These are phyloP conservation scores for Heterotis niloticus DNA, from an alignment of 2,113 vertebrate genomes.

Conservation along the genomic window DNA sequence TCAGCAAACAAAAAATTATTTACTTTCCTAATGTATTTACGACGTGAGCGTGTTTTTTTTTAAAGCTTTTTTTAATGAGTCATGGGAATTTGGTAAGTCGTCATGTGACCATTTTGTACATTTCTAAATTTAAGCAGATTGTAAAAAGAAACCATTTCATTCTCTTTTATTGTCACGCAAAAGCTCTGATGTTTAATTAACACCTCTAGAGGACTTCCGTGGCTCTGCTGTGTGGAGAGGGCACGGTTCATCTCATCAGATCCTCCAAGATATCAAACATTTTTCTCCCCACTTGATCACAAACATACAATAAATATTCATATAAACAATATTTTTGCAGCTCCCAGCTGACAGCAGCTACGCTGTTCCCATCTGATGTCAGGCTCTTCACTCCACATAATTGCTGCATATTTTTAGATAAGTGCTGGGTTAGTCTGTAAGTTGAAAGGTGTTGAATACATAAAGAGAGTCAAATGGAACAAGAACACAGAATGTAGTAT, in stretches of 20 bases:
- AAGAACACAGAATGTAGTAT: slow-evolving; percentile 13
- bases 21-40: not conserved
- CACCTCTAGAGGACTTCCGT: not conserved
- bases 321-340: not conserved
- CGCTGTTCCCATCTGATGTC: not conserved
- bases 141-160: not conserved
- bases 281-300: not conserved
- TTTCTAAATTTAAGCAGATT: not conserved
- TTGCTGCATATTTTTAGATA: slow-evolving; percentile 6
- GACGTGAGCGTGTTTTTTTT: not conserved
- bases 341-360: not conserved
- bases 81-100: no score
- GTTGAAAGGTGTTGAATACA: slow-evolving; percentile 5
- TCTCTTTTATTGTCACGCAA: not conserved
- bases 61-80: no score
- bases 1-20: slow-evolving; percentile 25
- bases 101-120: no score
- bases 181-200: slow-evolving; percentile 20
- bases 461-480: not conserved
- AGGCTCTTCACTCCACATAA: not conserved
- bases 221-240: not conserved
- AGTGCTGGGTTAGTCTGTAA: not conserved
- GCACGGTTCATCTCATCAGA: not conserved
- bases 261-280: slow-evolving; percentile 7
- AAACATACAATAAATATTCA: no score